Evolutionary conservation across 2,113 vertebrate genomes (phyloP), one percentile per base, ranked within the genome.

Genomic region (Patagioenas fasciata): DNA sequence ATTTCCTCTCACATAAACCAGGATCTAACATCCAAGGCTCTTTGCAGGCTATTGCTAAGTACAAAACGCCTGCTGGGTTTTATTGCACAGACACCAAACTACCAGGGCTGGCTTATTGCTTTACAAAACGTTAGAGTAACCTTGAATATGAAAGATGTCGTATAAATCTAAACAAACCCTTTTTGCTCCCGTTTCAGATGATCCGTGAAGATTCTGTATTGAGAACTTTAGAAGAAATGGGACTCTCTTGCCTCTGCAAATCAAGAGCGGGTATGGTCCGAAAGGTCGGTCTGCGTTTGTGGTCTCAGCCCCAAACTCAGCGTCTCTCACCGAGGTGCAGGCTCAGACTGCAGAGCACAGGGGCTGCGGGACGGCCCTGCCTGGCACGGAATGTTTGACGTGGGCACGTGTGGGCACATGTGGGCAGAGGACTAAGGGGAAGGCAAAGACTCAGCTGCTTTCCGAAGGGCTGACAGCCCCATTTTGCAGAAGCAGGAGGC

Each of bases 251-350:
- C 44, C 61, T 29, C 8, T 47, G 56, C 8, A 67, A 42, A 15
- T 17, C 16, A 62, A 29, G 9, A 15, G 64, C 0, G 2, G 40
- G 5, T 38, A 1, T 8, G 10, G 12, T 10, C 18, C 56, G 1
- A 8, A 21, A n/a, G 74, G 21, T 70, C 26, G 9, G 60, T 2
- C 19, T 13, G 0, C 0, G 0, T 32, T 54, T 15, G 3, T 10
- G 23, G 7, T 17, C 32, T 32, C 29, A 9, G 73, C 44, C 40
- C 31, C 38, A 28, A 53, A 6, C 5, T 28, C 19, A 7, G 23
- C 1, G n/a, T 13, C 20, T 36, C 26, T 21, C 54, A 5, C 44
- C 44, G 18, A 14, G 44, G 18, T 7, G 44, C 44, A 19, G 44
- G 17, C 44, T 42, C 40, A 42, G 40, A 14, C 40, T 44, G 42